phyloP scores from a whole-genome alignment of 2,113 vertebrate genomes.

The Egretta garzetta region DNA sequence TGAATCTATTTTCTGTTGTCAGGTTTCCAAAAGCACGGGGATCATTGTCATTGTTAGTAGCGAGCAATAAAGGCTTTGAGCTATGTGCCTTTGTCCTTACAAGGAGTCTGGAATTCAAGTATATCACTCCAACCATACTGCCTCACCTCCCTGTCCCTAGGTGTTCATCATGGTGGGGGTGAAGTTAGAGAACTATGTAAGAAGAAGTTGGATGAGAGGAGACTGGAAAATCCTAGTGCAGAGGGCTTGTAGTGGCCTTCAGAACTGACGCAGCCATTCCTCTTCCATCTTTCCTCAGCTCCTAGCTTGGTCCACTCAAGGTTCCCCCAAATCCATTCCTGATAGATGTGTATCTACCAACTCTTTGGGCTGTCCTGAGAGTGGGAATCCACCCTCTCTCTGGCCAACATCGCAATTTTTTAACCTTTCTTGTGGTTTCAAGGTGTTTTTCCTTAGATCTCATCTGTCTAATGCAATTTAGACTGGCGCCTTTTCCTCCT shows the following conservation, averaged over 20 bases:
- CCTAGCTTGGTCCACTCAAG: not conserved
- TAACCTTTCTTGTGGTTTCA: not conserved
- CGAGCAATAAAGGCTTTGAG: not conserved
- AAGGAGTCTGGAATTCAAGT: not conserved
- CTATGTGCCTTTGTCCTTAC: not conserved
- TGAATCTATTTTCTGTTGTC: not conserved
- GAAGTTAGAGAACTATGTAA: not conserved
- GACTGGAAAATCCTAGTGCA: not conserved
- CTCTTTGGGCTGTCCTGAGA: not conserved
- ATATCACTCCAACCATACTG: fast-evolving
- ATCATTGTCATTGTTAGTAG: not conserved
- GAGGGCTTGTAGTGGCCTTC: not conserved
- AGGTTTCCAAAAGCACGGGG: not conserved
- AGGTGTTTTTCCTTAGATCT: not conserved
- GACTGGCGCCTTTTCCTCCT: not conserved
- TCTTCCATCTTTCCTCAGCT: not conserved
- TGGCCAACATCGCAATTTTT: not conserved
- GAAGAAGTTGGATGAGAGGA: not conserved
- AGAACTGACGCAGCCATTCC: not conserved
- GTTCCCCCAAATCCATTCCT: not conserved
- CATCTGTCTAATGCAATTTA: not conserved
- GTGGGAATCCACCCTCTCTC: not conserved
- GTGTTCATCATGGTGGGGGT: not conserved
- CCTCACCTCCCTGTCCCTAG: not conserved
- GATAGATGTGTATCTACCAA: not conserved